Evolutionary conservation across 2,797 vertebrate species (phyloP).

Genomic region (Neopelma chrysocephalum): DNA sequence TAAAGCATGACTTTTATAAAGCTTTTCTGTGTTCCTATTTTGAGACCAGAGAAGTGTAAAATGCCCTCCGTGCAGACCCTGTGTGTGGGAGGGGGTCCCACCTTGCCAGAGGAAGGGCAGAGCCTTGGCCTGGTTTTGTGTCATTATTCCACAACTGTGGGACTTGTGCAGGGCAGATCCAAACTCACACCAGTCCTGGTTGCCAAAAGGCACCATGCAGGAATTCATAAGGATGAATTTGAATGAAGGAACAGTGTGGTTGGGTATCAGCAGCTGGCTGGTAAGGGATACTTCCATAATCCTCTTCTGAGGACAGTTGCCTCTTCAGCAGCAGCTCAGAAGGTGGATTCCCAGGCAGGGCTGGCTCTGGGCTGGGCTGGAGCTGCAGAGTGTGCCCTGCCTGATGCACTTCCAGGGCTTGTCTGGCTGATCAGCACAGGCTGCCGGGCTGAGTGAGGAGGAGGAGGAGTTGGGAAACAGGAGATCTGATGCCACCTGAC

Average conservation of each 20-base stretch:
- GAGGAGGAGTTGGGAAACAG: not conserved
- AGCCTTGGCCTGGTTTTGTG: fast-evolving
- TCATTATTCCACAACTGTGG: fast-evolving
- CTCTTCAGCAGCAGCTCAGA: not conserved
- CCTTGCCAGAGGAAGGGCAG: not conserved
- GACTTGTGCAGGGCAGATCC: not conserved
- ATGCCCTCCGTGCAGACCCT: fast-evolving
- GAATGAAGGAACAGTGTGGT: not conserved
- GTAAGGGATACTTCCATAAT: fast-evolving
- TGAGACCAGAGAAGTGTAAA: fast-evolving
- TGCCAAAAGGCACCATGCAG: not conserved
- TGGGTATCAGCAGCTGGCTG: not conserved
- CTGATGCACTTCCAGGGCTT: not conserved
- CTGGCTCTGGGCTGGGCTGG: too few relatives aligned
- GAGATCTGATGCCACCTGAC: not conserved
- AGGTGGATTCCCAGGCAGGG: not conserved
- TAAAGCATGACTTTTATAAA: fast-evolving
- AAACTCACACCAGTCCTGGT: not conserved
- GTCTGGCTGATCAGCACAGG: not conserved
- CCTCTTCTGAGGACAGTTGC: not conserved
- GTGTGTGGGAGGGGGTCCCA: fast-evolving
- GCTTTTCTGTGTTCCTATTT: fast-evolving
- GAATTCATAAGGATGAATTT: fast-evolving
- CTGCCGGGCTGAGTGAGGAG: not conserved
- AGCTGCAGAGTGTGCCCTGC: not conserved